Base-by-base conservation (phyloP, 2,797 vertebrate species). In the Xiphorhynchus erythropygius region DNA sequence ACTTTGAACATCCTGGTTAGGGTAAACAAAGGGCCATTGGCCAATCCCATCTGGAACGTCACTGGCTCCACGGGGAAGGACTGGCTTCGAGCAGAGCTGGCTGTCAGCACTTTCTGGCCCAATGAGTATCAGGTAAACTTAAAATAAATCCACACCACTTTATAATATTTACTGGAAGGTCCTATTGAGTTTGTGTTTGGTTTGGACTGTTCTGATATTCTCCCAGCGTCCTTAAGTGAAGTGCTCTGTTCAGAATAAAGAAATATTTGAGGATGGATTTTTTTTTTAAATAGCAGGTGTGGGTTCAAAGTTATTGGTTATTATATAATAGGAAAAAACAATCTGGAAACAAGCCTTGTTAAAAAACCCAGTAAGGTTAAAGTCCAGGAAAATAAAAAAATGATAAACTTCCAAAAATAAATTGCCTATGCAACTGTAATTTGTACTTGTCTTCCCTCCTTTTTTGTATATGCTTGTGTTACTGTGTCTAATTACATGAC, bases 61-160 rank as follows among this genome's bases (percentile, higher is more conserved):
- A 99, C 99, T 1, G 98, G 98, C 39, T 98, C 98, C 94, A 99
- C 99, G n/a, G 99, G 99, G 73, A 98, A 98, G 97, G 98, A 98
- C 33, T 99, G 99, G 99, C 98, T 99, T 95, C 98, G 98, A 95
- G 99, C 99, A 1, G 99, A 99, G 96, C 97, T 99, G 42, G 99
- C 99, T 5, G 99, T 99, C 96, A 99, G 99, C 98, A 99, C 99
- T 84, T 99, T 99, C 97, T 99, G 99, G 99, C 99, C 99, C 37
- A 99, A 99, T 16, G 99, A 99, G 87, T 99, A 99, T 96, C 99
- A 99, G 99, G 99, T 99, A 98, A 97, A 87, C 21, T 33, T 68
- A 9, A 56, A 49, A 65, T 59, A 49, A 76, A 67, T 69, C 83
- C 18, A 52, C 2, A 16, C 17, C 0, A 2, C 15, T 92, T 56